These are phyloP conservation scores for Linurgus olivaceus DNA, from an alignment of 2,797 vertebrate genomes.

Conservation along the genomic window DNA sequence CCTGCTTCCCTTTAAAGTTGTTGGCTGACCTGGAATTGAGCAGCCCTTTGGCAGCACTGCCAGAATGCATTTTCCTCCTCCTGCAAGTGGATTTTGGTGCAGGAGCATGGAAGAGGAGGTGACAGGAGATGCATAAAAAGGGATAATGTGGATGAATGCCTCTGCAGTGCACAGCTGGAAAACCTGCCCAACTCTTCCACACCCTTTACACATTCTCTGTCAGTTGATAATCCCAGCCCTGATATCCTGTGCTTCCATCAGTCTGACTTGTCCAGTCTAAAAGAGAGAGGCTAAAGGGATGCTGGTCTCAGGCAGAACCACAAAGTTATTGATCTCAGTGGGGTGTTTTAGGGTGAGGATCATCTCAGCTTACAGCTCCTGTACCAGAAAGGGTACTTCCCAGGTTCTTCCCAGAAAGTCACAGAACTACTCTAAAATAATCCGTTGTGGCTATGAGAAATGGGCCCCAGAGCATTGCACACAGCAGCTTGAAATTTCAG, in stretches of 20 bases:
- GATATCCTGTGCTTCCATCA: background rate
- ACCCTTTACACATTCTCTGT: background rate
- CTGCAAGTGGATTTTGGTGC: background rate
- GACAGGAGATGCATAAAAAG: background rate
- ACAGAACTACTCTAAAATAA: background rate
- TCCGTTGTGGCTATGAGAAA: background rate
- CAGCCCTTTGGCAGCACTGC: background rate
- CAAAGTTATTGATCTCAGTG: background rate
- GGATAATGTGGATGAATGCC: too few relatives aligned
- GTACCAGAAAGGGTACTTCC: background rate
- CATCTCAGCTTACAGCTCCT: background rate
- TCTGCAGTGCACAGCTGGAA: background rate
- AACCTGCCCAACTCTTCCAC: background rate
- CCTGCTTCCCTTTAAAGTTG: background rate
- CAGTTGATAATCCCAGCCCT: background rate
- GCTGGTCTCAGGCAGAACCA: background rate
- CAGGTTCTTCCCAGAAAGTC: background rate
- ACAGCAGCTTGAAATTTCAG: slow-evolving; percentile 2
- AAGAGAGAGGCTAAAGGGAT: background rate
- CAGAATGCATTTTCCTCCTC: background rate
- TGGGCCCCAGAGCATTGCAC: background rate
- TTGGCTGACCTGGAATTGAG: slow-evolving; percentile 8
- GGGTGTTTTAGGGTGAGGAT: background rate
- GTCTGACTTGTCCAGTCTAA: background rate
- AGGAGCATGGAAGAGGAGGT: background rate